Percentiles rank a stretch among this genome's conserved stretches.
phyloP scores from a whole-genome alignment of 2,797 vertebrate species.

The Acipenser ruthenus region DNA sequence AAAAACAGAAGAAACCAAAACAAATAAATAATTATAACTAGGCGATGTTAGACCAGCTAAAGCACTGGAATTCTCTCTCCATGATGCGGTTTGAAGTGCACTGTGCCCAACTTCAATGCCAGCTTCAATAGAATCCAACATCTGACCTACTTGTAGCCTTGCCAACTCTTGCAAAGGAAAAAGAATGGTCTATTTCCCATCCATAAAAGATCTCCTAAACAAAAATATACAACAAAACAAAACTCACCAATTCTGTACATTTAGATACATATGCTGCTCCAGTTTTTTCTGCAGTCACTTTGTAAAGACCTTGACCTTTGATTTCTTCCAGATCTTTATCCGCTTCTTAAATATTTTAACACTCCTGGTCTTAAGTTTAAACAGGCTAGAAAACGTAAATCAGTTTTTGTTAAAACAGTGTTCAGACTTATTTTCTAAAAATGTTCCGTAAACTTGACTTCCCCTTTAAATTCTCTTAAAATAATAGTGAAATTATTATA shows the following conservation, averaged over 20 bases:
- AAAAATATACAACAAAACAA: neutral
- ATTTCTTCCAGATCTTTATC: constrained; percentile 32
- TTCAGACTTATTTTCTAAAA: constrained; percentile 1
- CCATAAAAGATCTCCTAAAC: no score
- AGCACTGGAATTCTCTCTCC: no score
- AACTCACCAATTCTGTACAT: neutral
- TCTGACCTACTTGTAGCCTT: no score
- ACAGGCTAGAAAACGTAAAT: constrained; percentile 29
- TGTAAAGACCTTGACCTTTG: constrained; percentile 19
- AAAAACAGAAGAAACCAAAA: no score
- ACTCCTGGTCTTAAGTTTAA: constrained; percentile 30
- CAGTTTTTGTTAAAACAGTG: neutral
- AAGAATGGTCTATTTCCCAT: no score
- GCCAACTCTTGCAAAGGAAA: no score
- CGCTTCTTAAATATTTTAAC: constrained; percentile 30
- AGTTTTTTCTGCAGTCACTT: constrained; percentile 17
- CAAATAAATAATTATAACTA: no score
- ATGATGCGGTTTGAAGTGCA: no score
- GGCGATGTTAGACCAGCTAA: no score
- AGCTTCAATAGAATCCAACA: no score
- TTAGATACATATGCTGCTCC: constrained; percentile 40
- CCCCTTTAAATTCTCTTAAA: neutral
- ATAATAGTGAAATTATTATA: neutral
- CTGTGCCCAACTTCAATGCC: no score
- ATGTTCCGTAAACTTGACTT: constrained; percentile 8